A percentile compares a stretch with the other conserved stretches of the same genome.
Evolutionary conservation across 2,888 invertebrate genomes (phyloP).

Genomic region (Cephus rjabovi): DNA sequence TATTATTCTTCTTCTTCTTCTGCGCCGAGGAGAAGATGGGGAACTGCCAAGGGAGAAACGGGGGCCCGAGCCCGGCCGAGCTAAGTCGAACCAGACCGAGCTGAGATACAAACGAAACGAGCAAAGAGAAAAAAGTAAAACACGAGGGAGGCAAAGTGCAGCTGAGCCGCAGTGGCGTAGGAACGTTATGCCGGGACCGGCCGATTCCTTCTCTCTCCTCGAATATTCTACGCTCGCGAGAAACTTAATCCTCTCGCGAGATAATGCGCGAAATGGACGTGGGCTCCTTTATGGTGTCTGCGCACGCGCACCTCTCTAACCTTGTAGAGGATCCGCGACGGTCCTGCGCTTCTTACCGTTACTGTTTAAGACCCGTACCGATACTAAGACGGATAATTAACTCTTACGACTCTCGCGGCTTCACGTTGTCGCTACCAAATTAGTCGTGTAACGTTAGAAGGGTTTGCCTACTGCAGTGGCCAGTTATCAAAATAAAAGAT

Average conservation of each 20-base stretch:
- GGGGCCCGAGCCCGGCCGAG: slow-evolving; percentile 41
- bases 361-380: not conserved
- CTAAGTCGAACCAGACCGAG: slow-evolving; percentile 42
- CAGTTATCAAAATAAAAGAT: not conserved
- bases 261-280: not conserved
- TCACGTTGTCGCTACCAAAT: not conserved
- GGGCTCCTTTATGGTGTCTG: not conserved
- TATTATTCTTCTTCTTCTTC: not conserved
- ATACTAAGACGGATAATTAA: not conserved
- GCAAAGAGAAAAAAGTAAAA: slow-evolving; percentile 48
- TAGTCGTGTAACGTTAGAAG: not conserved
- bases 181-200: slow-evolving; percentile 23
- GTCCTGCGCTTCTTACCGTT: not conserved
- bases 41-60: not conserved
- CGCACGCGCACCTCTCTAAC: not conserved
- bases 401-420: not conserved
- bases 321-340: not conserved
- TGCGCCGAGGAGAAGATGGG: not conserved
- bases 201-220: not conserved
- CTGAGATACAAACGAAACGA: slow-evolving; percentile 51
- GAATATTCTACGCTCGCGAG: not conserved
- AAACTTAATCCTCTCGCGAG: not conserved
- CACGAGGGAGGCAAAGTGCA: slow-evolving; percentile 58
- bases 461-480: not conserved
- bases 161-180: slow-evolving; percentile 48